These are phyloP conservation scores for Odiellus spinosus DNA, from an alignment of 2,888 invertebrate genomes.

Conservation along the genomic window DNA sequence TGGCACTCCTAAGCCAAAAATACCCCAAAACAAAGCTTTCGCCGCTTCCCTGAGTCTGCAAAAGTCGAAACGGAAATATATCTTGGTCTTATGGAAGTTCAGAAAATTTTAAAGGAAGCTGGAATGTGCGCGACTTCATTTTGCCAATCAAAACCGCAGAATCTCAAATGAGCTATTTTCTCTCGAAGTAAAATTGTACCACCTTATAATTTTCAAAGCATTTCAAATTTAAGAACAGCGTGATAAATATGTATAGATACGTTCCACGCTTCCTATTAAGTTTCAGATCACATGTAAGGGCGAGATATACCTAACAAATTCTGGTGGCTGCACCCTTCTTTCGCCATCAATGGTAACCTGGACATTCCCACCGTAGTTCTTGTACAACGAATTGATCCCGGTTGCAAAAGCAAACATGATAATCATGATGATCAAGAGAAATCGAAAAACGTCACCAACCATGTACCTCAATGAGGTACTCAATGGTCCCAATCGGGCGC, in stretches of 20 bases:
- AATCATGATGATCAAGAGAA: conserved; percentile 43
- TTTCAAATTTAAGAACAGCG: too few species aligned
- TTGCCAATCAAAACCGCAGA: too few species aligned
- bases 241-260: too few species aligned
- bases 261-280: too few species aligned
- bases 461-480: conserved; percentile 21
- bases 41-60: conserved; percentile 39
- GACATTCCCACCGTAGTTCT: conserved; percentile 48
- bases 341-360: conserved; percentile 41
- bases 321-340: conserved; percentile 41
- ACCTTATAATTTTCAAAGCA: too few species aligned
- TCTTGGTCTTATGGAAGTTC: too few species aligned
- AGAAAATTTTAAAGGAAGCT: too few species aligned
- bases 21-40: conserved; percentile 51
- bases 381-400: conserved; percentile 42
- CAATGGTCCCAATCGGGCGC: conserved; percentile 46
- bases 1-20: conserved; percentile 49
- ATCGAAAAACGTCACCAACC: conserved; percentile 24
- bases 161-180: too few species aligned
- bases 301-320: conserved; percentile 32
- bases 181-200: too few species aligned
- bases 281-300: too few species aligned
- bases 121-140: too few species aligned
- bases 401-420: conserved; percentile 32
- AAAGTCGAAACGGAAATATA: too few species aligned